Conservation (phyloP, 2,797 vertebrate species). For the Sebastes trivittatus region DNA sequence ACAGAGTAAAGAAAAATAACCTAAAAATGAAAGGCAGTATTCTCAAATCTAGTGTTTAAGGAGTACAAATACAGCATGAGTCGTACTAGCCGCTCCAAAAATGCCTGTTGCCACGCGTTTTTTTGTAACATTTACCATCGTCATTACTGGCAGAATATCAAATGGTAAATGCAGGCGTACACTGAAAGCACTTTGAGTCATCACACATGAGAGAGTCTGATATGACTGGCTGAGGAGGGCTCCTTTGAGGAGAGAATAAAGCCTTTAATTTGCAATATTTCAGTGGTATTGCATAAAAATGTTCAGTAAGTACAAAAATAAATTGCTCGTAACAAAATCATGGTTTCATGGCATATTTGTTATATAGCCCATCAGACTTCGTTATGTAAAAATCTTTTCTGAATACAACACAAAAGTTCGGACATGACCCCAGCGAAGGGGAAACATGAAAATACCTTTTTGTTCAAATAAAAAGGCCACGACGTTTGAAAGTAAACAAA, state of each 20-base stretch:
- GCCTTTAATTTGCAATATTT: slow-evolving; percentile 69
- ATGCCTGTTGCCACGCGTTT: slow-evolving; percentile 38
- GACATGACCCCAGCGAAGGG: slow-evolving; percentile 41
- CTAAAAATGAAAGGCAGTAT: slow-evolving; percentile 63
- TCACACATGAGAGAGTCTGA: slow-evolving; percentile 50
- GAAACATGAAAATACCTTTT: slow-evolving; percentile 50
- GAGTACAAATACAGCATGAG: slow-evolving; percentile 39
- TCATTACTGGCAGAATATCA: slow-evolving; percentile 44
- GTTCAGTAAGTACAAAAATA: slow-evolving; percentile 81
- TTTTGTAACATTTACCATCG: slow-evolving; percentile 54
- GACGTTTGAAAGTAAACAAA: slow-evolving; percentile 49
- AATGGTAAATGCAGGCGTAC: slow-evolving; percentile 64
- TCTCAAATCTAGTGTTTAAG: slow-evolving; percentile 46
- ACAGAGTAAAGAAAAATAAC: slow-evolving; percentile 30
- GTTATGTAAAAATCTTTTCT: slow-evolving; percentile 70
- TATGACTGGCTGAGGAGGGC: slow-evolving; percentile 55
- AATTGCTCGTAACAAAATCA: slow-evolving; percentile 81
- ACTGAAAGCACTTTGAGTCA: slow-evolving; percentile 71
- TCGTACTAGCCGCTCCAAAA: slow-evolving; percentile 36
- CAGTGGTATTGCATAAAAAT: slow-evolving; percentile 77
- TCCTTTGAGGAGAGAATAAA: slow-evolving; percentile 71
- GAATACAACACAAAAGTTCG: slow-evolving; percentile 54
- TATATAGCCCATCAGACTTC: slow-evolving; percentile 52
- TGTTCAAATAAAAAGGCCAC: slow-evolving; percentile 73
- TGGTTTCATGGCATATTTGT: slow-evolving; percentile 74